Evolutionary conservation across 1,140 invertebrate species (phyloP).

Genomic region (Hesperophylax magnus): DNA sequence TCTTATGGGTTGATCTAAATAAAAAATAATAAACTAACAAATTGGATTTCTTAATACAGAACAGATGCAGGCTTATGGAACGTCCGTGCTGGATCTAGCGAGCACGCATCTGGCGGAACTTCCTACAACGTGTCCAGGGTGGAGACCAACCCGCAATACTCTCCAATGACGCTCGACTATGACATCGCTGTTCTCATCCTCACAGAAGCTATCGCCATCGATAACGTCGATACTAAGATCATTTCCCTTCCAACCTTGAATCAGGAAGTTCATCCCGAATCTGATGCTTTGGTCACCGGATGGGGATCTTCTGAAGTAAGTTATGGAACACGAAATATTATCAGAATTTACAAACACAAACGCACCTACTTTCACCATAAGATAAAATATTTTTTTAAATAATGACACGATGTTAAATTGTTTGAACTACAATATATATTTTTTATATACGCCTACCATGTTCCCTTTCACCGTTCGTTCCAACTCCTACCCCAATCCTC

Average conservation of each 20-base stretch:
- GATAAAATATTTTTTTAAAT: too few relatives aligned
- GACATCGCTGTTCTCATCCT: slow-evolving; percentile 41
- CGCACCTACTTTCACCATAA: too few relatives aligned
- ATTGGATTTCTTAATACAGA: slow-evolving; percentile 11
- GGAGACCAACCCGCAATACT: slow-evolving; percentile 7
- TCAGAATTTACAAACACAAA: too few relatives aligned
- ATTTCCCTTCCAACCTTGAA: slow-evolving; percentile 43
- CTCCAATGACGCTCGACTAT: slow-evolving; percentile 21
- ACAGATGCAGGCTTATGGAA: slow-evolving; percentile 24
- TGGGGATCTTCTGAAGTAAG: slow-evolving; percentile 61
- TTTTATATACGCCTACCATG: too few relatives aligned
- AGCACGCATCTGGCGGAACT: slow-evolving; percentile 35
- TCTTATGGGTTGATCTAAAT: too few relatives aligned
- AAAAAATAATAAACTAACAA: too few relatives aligned
- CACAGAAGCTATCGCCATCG: slow-evolving; percentile 8
- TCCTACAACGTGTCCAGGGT: slow-evolving; percentile 2
- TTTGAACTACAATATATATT: too few relatives aligned
- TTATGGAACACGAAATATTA: background rate
- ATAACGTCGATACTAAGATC: background rate
- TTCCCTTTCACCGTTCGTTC: too few relatives aligned
- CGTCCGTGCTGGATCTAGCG: slow-evolving; percentile 45
- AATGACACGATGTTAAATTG: too few relatives aligned
- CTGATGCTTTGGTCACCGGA: slow-evolving; percentile 62
- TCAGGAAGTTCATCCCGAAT: slow-evolving; percentile 55
- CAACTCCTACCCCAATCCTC: too few relatives aligned